Conservation (phyloP, 1,140 invertebrate genomes). For the Cotesia typhae region DNA sequence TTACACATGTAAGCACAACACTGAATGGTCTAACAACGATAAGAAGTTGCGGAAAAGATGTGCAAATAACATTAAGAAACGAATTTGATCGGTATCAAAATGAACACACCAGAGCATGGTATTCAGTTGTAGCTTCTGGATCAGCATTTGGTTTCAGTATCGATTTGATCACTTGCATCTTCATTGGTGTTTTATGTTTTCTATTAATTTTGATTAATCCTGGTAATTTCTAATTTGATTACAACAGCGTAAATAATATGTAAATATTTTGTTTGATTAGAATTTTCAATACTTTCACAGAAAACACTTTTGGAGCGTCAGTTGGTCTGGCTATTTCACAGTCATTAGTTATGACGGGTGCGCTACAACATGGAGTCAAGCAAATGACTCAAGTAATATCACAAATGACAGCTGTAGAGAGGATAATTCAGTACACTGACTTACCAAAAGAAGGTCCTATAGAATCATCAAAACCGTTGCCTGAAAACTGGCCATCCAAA, state of each 20-base stretch:
- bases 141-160: conserved; percentile 65
- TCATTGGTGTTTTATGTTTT: conserved; percentile 52
- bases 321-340: conserved; percentile 90
- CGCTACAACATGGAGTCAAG: conserved; percentile 84
- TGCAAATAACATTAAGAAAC: conserved; percentile 72
- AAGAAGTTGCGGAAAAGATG: conserved; percentile 71
- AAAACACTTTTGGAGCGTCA: conserved; percentile 64
- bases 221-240: conserved; percentile 40
- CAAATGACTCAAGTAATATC: conserved; percentile 77
- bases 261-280: no score
- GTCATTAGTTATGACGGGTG: conserved; percentile 79
- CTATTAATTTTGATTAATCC: conserved; percentile 59
- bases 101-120: conserved; percentile 73
- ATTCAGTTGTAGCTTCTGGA: conserved; percentile 68
- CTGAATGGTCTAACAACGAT: conserved; percentile 84
- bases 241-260: no score
- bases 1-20: conserved; percentile 82
- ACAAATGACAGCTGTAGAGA: conserved; percentile 85
- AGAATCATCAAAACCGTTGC: conserved; percentile 52
- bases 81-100: conserved; percentile 76
- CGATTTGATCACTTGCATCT: conserved; percentile 49
- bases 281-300: conserved; percentile 41
- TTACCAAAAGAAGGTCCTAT: conserved; percentile 70
- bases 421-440: conserved; percentile 78
- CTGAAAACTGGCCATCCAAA: conserved; percentile 63